Base-by-base conservation (phyloP, 2,797 vertebrate species). In the Kryptolebias ocellatus region DNA sequence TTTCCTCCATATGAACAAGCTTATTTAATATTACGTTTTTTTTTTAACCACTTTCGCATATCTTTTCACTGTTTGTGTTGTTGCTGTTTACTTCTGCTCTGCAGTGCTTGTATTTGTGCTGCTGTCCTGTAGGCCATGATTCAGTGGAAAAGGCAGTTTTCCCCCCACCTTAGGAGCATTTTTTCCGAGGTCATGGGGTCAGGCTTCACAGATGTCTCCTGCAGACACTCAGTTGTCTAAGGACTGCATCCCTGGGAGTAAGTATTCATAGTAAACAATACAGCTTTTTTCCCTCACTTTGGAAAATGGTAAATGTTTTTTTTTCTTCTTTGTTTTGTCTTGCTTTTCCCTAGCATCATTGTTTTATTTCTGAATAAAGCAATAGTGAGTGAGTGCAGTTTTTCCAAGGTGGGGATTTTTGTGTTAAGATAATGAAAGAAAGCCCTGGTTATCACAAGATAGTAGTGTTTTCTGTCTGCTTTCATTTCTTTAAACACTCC, bases 181-280 rank as follows among this genome's bases (percentile, higher is more conserved):
- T 95, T 95, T 96, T 94, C 93, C 80, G 79, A 89, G 95, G 95
- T 96, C 91, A 92, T 89, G 90, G 93, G 95, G 95, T 96, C 95
- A 94, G 84, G 90, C 93, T 94, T 93, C 94, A 93, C 94, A 96
- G 95, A 94, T 95, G 89, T 95, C 95, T 95, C 93, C 93, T 93
- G 94, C 94, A 96, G 94, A 96, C 94, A 95, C 92, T 91, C 83
- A 46, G 91, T 95, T 96, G 95, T 97, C 95, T 95, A 93, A 94
- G 94, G 93, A 93, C 86, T 93, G 92, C 89, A 93, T 94, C 95
- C 93, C 90, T 91, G 89, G 81, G 94, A 94, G 92, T 92, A 85
- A 91, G 92, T 90, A 93, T 91, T 90, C 62, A 65, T 87, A 87
- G 84, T 88, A 92, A 95, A 96, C 95, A 97, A 96, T 95, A 93